These are phyloP conservation scores for Conomelus anceps DNA, from an alignment of 2,888 invertebrate species.

Conservation along the genomic window DNA sequence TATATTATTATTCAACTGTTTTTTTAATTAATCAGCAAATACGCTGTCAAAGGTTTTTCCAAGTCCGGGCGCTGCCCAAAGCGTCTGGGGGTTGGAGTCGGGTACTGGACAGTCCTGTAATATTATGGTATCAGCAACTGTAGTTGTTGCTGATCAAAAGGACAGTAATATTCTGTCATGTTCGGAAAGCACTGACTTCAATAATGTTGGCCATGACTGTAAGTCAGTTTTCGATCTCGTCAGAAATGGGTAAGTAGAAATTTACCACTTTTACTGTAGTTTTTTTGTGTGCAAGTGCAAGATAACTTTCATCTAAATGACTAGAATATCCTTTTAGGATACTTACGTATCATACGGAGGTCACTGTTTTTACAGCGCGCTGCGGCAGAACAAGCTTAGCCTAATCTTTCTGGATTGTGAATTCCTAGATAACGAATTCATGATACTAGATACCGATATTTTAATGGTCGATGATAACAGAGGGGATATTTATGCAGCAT, in stretches of 20 bases:
- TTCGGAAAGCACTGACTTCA: constrained; percentile 43
- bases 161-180: constrained; percentile 44
- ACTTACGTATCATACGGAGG: no score
- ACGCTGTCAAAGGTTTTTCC: constrained; percentile 57
- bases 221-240: constrained; percentile 80
- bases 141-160: constrained; percentile 46
- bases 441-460: no score
- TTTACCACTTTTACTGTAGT: neutral
- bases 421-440: no score
- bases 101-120: constrained; percentile 66
- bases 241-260: constrained; percentile 63
- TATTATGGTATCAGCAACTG: constrained; percentile 58
- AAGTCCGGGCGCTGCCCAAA: constrained; percentile 83
- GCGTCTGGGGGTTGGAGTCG: constrained; percentile 69
- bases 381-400: no score
- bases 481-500: no score
- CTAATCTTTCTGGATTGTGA: no score
- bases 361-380: no score
- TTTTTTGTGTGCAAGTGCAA: neutral
- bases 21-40: constrained; percentile 24
- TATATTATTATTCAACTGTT: neutral
- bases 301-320: neutral
- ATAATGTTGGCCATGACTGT: constrained; percentile 43
- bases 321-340: no score
- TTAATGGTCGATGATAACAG: no score